phyloP scores from a whole-genome alignment of 2,113 vertebrate species.

The Chaetodon trifascialis region DNA sequence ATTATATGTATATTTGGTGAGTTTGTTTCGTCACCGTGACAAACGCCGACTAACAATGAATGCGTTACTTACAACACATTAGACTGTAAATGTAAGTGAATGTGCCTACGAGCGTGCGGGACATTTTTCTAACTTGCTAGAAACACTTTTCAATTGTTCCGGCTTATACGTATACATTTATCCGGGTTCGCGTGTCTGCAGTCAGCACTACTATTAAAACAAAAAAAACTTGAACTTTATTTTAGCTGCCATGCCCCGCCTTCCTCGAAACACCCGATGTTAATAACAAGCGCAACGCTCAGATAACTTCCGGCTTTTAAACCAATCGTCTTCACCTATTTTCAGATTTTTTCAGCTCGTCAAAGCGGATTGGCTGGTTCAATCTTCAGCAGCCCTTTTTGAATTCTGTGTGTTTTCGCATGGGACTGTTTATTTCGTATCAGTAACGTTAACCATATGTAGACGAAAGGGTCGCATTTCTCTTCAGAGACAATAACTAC shows the following conservation, averaged over 20 bases:
- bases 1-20: not conserved
- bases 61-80: not conserved
- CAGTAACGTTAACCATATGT: not conserved
- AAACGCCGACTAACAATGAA: fast-evolving
- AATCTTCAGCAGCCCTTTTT: conserved; percentile 38
- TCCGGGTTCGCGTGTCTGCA: not conserved
- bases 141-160: no score
- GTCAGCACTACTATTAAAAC: not conserved
- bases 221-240: not conserved
- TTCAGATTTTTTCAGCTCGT: not conserved
- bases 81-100: no score
- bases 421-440: conserved; percentile 1
- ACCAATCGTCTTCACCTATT: conserved; percentile 51
- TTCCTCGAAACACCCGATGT: fast-evolving
- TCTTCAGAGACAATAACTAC: not conserved
- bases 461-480: fast-evolving
- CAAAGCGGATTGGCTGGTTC: conserved; percentile 65
- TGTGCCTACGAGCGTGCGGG: not conserved
- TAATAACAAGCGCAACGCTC: fast-evolving
- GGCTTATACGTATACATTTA: not conserved
- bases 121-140: not conserved
- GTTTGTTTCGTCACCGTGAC: not conserved
- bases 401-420: conserved; percentile 14
- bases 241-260: not conserved
- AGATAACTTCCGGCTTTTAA: conserved; percentile 11